Base-by-base conservation (phyloP, 2,113 vertebrate genomes). In the Mionectes macconnelli region DNA sequence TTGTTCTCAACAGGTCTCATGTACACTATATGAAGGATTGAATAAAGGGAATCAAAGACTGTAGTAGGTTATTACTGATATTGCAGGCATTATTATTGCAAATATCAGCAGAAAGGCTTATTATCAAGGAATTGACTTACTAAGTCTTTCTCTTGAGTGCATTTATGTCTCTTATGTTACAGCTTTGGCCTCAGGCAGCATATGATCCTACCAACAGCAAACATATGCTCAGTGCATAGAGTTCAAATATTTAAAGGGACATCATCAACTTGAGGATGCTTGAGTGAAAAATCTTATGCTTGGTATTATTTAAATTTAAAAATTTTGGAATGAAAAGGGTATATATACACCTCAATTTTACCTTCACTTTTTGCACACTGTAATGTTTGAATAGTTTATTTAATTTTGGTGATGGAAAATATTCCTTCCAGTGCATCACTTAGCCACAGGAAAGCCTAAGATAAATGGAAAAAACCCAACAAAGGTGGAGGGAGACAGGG, bases 91-190 rank as follows among this genome's bases (percentile, higher is more conserved):
- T 94, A n/a, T 64, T 57, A 89, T 96, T 97, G 93, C 94, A 97
- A 97, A 97, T 97, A 98, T 97, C 97, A 98, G 97, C 88, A 97
- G 97, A 98, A 98, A 98, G 96, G 94, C 92, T 98, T 97, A 95
- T 96, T 97, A 93, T 88, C 81, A 86, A 88, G 76, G 78, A 96
- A 94, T 92, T 87, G 76, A 94, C 94, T 93, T 87, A 93, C 84
- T 96, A 97, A 98, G 92, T 73, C 96, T 98, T 98, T 98, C 94
- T 97, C 85, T 96, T 97, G 93, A 81, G 87, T 97, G 80, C 94
- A 92, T 90, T 80, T 94, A 78, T 82, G 92, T 96, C 93, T 98
- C 87, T 67, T 88, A 75, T 81, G 79, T 96, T 87, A 70, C 92
- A 96, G 90, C 85, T 97, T 94, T 96, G 55, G 87, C 79, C 93